Conservation (phyloP, 2,888 invertebrate genomes). For the Harpalus rufipes region DNA sequence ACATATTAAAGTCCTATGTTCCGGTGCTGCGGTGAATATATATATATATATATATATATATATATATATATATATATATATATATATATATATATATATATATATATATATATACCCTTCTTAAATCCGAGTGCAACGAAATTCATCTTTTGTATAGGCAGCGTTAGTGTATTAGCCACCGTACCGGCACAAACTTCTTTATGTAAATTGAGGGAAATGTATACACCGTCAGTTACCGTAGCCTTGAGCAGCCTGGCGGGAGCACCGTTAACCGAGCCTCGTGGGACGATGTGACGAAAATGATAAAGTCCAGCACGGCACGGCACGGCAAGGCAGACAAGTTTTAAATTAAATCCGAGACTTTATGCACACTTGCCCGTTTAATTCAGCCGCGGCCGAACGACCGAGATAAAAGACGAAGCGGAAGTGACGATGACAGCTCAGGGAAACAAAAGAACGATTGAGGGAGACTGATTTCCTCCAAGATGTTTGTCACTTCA, state of each 20-base stretch:
- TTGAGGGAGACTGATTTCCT: constrained; percentile 11
- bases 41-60: too few species aligned
- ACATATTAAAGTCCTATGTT: too few species aligned
- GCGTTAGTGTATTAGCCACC: constrained; percentile 22
- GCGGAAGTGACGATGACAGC: constrained; percentile 43
- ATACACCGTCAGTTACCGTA: constrained; percentile 42
- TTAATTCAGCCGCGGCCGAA: constrained; percentile 32
- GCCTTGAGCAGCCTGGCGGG: background rate
- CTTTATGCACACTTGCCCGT: constrained; percentile 49
- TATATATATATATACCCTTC: too few species aligned
- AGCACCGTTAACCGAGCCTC: constrained; percentile 15
- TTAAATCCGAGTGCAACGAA: background rate
- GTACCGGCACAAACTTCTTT: constrained; percentile 56
- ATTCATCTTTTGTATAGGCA: background rate
- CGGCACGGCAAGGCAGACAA: constrained; percentile 28
- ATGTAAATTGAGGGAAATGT: constrained; percentile 55
- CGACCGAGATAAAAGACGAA: constrained; percentile 41
- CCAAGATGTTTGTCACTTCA: constrained; percentile 13
- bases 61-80: too few species aligned
- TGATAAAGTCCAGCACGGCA: constrained; percentile 49
- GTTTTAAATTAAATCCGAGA: constrained; percentile 55
- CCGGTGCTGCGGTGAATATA: too few species aligned
- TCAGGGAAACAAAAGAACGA: constrained; percentile 26
- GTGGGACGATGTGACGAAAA: constrained; percentile 47
- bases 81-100: too few species aligned